Conservation (phyloP, 2,797 vertebrate species). For the Loris lydekkerianus region DNA sequence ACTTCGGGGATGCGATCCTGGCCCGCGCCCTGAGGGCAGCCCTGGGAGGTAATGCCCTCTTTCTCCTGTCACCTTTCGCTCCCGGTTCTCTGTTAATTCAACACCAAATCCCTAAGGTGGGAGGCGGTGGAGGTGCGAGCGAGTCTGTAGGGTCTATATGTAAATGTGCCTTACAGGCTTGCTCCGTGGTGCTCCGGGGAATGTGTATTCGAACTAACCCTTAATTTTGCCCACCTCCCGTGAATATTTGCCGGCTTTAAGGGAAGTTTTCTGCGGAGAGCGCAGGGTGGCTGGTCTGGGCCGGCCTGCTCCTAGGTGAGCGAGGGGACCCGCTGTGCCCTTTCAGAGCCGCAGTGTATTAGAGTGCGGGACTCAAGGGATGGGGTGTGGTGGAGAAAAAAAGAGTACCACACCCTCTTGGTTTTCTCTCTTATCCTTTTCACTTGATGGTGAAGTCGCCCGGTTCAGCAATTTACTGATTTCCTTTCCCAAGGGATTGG, state of each 20-base stretch:
- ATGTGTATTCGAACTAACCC: constrained; percentile 41
- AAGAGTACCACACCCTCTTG: constrained; percentile 72
- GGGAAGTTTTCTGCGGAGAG: constrained; percentile 68
- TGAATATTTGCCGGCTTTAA: constrained; percentile 46
- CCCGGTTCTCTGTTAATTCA: not conserved
- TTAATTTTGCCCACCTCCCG: not conserved
- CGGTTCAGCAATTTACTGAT: constrained; percentile 48
- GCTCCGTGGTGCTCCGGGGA: not conserved
- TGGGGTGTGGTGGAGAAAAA: constrained; percentile 71
- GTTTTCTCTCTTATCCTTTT: constrained; percentile 15
- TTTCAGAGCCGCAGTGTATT: constrained; percentile 37
- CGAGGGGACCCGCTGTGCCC: not conserved
- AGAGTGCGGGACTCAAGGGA: constrained; percentile 10
- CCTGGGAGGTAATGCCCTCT: constrained; percentile 73
- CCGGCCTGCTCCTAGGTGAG: constrained; percentile 40
- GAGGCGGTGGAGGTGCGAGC: not conserved
- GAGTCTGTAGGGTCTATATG: not conserved
- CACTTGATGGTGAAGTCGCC: constrained; percentile 59
- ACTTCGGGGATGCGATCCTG: constrained; percentile 34
- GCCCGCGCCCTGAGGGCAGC: constrained; percentile 60
- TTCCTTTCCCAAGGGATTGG: constrained; percentile 35
- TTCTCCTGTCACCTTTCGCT: not conserved
- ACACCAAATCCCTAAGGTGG: not conserved
- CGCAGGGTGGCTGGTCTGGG: not conserved
- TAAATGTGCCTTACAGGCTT: constrained; percentile 63